phyloP scores from a whole-genome alignment of 2,888 invertebrate species.

The Tigriopus californicus region DNA sequence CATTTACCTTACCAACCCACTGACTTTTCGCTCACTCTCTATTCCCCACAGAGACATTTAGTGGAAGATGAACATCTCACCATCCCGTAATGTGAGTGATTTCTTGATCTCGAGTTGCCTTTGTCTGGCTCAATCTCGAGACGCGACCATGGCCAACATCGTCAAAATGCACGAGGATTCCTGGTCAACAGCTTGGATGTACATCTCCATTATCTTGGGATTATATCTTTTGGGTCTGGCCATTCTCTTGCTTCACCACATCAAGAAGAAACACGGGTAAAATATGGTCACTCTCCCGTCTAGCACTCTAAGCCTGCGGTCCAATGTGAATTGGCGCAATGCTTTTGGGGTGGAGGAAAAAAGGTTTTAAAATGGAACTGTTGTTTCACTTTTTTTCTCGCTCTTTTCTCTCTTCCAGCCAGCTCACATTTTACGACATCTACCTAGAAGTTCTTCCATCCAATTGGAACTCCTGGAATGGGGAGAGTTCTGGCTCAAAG shows the following conservation, averaged over 20 bases:
- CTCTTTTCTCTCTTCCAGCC: too few species aligned
- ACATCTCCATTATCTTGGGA: neutral
- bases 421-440: neutral
- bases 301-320: neutral
- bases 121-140: too few species aligned
- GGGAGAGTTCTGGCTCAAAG: too few species aligned
- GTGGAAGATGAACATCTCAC: too few species aligned
- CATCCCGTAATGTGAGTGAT: too few species aligned
- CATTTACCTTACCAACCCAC: too few species aligned
- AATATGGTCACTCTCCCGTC: neutral
- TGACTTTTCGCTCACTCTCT: too few species aligned
- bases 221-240: neutral
- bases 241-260: neutral
- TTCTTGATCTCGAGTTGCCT: too few species aligned
- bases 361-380: neutral
- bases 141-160: neutral
- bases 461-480: neutral
- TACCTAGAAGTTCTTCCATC: neutral
- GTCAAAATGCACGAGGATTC: neutral
- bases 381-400: too few species aligned
- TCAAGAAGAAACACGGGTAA: conserved; percentile 3
- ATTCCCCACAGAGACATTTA: too few species aligned
- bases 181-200: neutral
- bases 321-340: neutral
- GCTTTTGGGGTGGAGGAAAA: neutral